A percentile compares a stretch with the other conserved stretches of the same genome.
Evolutionary conservation across 30 jellyfish, hydroid and myxozoan species (phyloP).

Genomic region (Chironex yamaguchii): DNA sequence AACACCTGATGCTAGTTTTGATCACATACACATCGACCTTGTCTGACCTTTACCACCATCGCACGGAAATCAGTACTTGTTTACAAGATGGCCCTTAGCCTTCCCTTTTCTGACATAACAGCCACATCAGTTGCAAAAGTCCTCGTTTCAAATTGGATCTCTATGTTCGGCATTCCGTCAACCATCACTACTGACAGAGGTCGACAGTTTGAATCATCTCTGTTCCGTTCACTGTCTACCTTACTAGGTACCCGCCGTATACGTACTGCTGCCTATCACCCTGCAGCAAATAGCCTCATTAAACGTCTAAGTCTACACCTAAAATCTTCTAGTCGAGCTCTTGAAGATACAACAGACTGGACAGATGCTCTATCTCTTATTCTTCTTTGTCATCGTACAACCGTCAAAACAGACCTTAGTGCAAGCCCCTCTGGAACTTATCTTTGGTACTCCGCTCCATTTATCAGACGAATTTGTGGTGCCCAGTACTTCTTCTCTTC

Average conservation of each 20-base stretch:
- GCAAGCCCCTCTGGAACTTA: too few species aligned
- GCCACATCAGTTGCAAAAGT: constrained; percentile 24
- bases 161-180: constrained; percentile 22
- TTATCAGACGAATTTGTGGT: too few species aligned
- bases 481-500: too few species aligned
- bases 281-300: constrained; percentile 44
- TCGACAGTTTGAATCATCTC: constrained; percentile 33
- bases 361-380: constrained; percentile 41
- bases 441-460: too few species aligned
- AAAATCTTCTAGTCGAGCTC: constrained; percentile 36
- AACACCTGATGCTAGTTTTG: constrained; percentile 50
- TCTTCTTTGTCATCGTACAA: constrained; percentile 36
- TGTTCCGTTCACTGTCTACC: background rate
- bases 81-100: constrained; percentile 64
- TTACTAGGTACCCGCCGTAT: constrained; percentile 15
- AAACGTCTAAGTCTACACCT: constrained; percentile 31
- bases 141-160: constrained; percentile 2
- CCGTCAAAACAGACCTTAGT: constrained; percentile 36
- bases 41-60: constrained; percentile 66
- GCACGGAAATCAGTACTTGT: constrained; percentile 20
- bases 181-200: constrained; percentile 53
- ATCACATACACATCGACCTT: constrained; percentile 51
- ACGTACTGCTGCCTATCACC: constrained; percentile 56
- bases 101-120: constrained; percentile 32
- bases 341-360: constrained; percentile 10